A percentile compares a stretch with the other conserved stretches of the same genome.
phyloP scores from a whole-genome alignment of 1,140 invertebrate species.

The Zaprionus kolodkinae region DNA sequence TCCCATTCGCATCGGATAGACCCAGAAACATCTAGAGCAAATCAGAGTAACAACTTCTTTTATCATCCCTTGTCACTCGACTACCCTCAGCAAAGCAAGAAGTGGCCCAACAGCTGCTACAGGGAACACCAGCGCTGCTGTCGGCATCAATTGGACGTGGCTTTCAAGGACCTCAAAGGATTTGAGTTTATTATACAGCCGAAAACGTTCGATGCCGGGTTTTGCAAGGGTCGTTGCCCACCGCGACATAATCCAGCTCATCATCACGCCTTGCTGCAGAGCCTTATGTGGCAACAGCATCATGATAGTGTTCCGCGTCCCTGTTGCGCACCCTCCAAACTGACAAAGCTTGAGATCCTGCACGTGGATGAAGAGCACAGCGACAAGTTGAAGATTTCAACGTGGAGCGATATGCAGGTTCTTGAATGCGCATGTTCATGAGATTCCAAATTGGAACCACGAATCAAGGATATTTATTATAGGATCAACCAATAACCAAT shows the following conservation, averaged over 20 bases:
- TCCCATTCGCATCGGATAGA: background rate
- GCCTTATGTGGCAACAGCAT: slow-evolving; percentile 88
- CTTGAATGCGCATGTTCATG: slow-evolving; percentile 89
- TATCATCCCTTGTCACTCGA: slow-evolving; percentile 34
- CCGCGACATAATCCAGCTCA: slow-evolving; percentile 89
- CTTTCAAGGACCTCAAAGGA: slow-evolving; percentile 88
- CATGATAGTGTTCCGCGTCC: slow-evolving; percentile 87
- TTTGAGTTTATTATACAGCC: slow-evolving; percentile 90
- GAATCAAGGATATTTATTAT: background rate
- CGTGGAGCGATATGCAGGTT: slow-evolving; percentile 90
- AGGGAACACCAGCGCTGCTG: slow-evolving; percentile 87
- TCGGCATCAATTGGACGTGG: slow-evolving; percentile 87
- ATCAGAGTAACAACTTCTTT: slow-evolving; percentile 38
- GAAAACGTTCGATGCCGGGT: slow-evolving; percentile 89
- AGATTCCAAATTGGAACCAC: background rate
- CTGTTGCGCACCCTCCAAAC: slow-evolving; percentile 90
- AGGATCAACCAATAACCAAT: too few relatives aligned
- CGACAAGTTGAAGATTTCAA: slow-evolving; percentile 88
- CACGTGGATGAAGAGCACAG: slow-evolving; percentile 88
- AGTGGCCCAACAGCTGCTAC: slow-evolving; percentile 84
- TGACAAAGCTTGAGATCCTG: slow-evolving; percentile 88
- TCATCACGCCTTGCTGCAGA: slow-evolving; percentile 90
- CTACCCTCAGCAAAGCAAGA: slow-evolving; percentile 73
- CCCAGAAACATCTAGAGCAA: background rate
- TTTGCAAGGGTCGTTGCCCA: slow-evolving; percentile 90